Conservation (phyloP, 2,113 vertebrate species). For the Phylloscopus whistleri region DNA sequence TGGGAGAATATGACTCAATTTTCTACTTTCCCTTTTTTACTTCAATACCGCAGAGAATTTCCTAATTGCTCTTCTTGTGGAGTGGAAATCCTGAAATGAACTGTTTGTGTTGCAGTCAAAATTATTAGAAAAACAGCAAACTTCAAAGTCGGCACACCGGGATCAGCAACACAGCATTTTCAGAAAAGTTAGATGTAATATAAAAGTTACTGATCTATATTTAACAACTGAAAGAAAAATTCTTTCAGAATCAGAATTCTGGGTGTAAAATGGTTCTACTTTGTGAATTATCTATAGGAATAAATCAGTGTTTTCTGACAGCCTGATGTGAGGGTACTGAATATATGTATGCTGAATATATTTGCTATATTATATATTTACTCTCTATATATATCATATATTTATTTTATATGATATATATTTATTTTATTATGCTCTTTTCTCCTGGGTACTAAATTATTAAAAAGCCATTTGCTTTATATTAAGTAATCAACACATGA, state of each 20-base stretch:
- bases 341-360: not conserved
- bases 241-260: not conserved
- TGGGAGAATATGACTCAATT: not conserved
- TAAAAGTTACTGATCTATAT: not conserved
- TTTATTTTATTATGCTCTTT: not conserved
- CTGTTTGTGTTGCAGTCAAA: not conserved
- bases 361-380: not conserved
- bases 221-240: not conserved
- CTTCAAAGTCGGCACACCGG: not conserved
- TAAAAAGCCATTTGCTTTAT: not conserved
- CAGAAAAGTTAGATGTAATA: not conserved
- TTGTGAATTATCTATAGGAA: not conserved
- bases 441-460: not conserved
- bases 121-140: not conserved
- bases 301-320: not conserved
- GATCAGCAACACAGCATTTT: not conserved
- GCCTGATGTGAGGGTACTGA: not conserved
- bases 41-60: not conserved
- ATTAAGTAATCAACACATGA: accelerated
- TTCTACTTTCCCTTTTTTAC: not conserved
- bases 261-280: not conserved
- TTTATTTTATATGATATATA: not conserved
- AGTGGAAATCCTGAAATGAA: conserved; percentile 27
- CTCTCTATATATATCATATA: not conserved
- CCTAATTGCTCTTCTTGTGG: not conserved